phyloP scores from a whole-genome alignment of 53 echinoderm and acorn worm species.

The Stichopus horrens region DNA sequence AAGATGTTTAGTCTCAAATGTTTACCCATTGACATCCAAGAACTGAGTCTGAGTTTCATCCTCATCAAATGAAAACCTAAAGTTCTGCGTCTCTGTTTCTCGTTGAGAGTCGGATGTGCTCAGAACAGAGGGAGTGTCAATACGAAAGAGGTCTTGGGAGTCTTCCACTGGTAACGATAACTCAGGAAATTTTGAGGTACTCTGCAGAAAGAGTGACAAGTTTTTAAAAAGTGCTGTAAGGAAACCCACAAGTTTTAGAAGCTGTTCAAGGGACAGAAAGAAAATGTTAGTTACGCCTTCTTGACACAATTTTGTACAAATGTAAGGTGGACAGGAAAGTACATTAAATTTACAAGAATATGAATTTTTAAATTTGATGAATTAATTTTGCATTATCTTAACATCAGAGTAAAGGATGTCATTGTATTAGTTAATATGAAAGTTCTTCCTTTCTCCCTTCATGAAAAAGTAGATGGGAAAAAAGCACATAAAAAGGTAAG shows the following conservation, averaged over 20 bases:
- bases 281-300: neutral
- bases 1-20: no score
- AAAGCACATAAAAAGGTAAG: no score
- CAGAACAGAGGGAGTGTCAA: constrained; percentile 66
- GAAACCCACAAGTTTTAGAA: neutral
- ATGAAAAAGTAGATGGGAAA: no score
- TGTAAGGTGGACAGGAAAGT: no score
- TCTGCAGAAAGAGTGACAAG: constrained; percentile 42
- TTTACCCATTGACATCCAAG: constrained; percentile 95
- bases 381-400: no score
- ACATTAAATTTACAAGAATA: no score
- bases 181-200: constrained; percentile 58
- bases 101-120: constrained; percentile 63
- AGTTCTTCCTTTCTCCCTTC: no score
- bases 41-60: constrained; percentile 95
- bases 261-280: neutral
- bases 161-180: constrained; percentile 87
- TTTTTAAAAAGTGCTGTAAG: neutral
- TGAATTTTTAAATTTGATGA: no score
- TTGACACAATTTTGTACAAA: no score
- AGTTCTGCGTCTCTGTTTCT: constrained; percentile 78
- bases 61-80: constrained; percentile 90
- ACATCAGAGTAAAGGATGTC: no score
- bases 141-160: constrained; percentile 88
- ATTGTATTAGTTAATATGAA: no score